Evolutionary conservation across 2,797 vertebrate genomes (phyloP), one percentile per base, ranked within the genome.

Genomic region (Nannoperca obscura): DNA sequence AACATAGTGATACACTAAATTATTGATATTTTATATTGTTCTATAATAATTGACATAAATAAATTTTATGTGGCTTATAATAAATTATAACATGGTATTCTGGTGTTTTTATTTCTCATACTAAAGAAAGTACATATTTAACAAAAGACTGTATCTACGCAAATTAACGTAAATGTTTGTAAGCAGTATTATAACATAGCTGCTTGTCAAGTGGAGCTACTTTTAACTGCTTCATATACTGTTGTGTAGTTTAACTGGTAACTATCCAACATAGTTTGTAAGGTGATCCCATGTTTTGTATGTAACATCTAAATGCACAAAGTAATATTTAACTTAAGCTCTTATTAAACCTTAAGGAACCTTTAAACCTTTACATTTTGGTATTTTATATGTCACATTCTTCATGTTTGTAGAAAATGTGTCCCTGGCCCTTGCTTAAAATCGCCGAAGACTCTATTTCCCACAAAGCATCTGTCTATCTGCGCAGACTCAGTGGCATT

Each of bases 401-500:
- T 24, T 17, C 22, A 22, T 2, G n/a, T 53, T 46, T 46, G 4
- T 12, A 38, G 2, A 24, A 36, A 75, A 46, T 2, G n/a, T 58
- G 52, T 64, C 24, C 30, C 1, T 55, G 14, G 19, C 2, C 4
- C 20, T 27, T 1, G 0, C 2, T 15, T n/a, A 40, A 6, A 42
- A 10, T 22, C n/a, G 1, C 24, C 0, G 1, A 78, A 63, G 82
- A 94, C 95, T 85, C 10, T 53, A 84, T 76, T 60, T 84, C 94
- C 95, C 95, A 95, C 0, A 88, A 92, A 46, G 68, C 92, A 83
- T 24, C 58, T 49, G 44, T 14, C 0, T 4, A 0, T n/a, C 34
- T 82, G 95, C 95, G 95, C 96, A 95, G 63, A 68, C 94, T 91
- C 94, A 87, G 85, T 93, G 12, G 67, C 47, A n/a, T 22, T 60